These are phyloP conservation scores for Pissodes strobi DNA, from an alignment of 1,140 invertebrate genomes.

Conservation along the genomic window DNA sequence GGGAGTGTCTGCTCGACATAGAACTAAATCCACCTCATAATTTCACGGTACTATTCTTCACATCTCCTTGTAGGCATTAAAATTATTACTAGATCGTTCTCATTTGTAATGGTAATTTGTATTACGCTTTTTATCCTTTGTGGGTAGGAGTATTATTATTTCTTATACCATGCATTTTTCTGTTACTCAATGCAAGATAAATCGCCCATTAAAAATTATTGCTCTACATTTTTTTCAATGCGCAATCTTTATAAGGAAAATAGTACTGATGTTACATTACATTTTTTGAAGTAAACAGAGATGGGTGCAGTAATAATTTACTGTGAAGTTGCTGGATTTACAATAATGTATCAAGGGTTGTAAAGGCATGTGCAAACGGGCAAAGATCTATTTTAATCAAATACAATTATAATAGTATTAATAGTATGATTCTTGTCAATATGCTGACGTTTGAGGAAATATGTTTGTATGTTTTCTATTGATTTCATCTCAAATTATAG, in stretches of 20 bases:
- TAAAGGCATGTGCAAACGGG: too few species aligned
- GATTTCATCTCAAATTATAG: too few species aligned
- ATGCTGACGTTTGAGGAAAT: too few species aligned
- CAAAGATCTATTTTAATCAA: too few species aligned
- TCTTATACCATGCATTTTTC: neutral
- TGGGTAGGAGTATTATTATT: neutral
- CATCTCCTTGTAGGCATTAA: neutral
- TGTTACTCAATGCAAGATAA: neutral
- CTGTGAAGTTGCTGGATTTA: too few species aligned
- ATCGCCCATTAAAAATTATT: neutral
- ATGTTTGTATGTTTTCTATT: too few species aligned
- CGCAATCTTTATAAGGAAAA: neutral
- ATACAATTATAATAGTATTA: too few species aligned
- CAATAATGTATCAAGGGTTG: too few species aligned
- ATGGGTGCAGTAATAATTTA: too few species aligned
- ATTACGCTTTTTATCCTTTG: neutral
- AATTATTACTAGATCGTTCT: neutral
- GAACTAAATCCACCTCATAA: neutral
- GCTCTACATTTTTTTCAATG: neutral
- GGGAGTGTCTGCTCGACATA: neutral
- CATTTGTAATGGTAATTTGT: neutral
- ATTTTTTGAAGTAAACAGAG: too few species aligned
- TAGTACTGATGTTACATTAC: neutral
- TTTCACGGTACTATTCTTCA: neutral
- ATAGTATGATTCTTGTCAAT: too few species aligned